Percentiles rank a stretch among this genome's conserved stretches.
phyloP scores from a whole-genome alignment of 1,140 invertebrate species.

The Drosophila insularis region DNA sequence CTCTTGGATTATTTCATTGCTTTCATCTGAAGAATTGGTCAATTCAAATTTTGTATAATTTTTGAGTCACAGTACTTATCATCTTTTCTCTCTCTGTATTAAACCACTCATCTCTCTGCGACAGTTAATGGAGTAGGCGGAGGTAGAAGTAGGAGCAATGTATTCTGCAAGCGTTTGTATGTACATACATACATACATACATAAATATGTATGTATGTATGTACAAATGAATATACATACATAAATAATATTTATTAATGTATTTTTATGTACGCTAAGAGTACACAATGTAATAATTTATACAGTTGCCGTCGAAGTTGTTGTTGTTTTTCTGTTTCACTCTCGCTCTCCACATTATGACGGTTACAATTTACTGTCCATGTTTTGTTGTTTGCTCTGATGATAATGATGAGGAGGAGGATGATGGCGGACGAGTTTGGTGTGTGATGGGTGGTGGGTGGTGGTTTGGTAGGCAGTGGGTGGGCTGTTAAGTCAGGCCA shows the following conservation, averaged over 20 bases:
- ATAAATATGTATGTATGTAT: conserved; percentile 11
- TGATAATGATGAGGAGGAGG: conserved; percentile 65
- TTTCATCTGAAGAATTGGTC: background rate
- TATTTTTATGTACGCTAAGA: conserved; percentile 81
- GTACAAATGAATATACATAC: conserved; percentile 50
- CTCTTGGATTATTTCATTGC: background rate
- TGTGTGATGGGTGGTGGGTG: conserved; percentile 9
- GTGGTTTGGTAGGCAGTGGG: too few relatives aligned
- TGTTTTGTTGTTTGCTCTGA: conserved; percentile 77
- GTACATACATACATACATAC: conserved; percentile 19
- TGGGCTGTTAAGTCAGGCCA: conserved; percentile 40
- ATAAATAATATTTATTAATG: conserved; percentile 81
- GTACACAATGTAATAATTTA: conserved; percentile 81
- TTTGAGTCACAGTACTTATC: background rate
- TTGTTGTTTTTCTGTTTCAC: conserved; percentile 38
- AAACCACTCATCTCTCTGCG: conserved; percentile 50
- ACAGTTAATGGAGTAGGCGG: conserved; percentile 39
- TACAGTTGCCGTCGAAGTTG: conserved; percentile 72
- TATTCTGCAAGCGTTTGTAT: conserved; percentile 42
- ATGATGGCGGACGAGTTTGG: conserved; percentile 51
- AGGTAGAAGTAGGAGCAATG: conserved; percentile 5
- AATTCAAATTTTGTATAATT: background rate
- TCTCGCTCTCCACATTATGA: conserved; percentile 64
- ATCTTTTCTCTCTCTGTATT: conserved; percentile 44
- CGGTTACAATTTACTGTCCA: conserved; percentile 79